phyloP scores from a whole-genome alignment of 2,797 vertebrate species.

The Epinephelus malabaricus region DNA sequence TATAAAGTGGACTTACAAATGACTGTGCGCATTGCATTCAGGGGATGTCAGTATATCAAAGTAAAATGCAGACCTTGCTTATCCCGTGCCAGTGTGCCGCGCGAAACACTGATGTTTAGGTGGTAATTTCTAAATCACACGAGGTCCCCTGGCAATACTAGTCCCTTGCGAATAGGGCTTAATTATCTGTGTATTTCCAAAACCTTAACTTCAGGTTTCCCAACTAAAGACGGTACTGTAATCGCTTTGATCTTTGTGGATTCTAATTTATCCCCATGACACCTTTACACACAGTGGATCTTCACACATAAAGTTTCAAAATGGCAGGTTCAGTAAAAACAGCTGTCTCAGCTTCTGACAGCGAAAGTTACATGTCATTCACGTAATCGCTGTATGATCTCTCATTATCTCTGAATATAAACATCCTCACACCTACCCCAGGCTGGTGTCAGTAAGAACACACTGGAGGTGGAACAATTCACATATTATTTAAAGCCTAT shows the following conservation, averaged over 20 bases:
- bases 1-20: too few relatives aligned
- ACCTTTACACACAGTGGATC: not conserved
- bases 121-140: too few relatives aligned
- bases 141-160: too few relatives aligned
- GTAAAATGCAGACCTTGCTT: too few relatives aligned
- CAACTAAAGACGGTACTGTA: not conserved
- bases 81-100: too few relatives aligned
- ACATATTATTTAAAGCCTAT: slow-evolving; percentile 35
- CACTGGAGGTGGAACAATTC: not conserved
- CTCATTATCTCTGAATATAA: slow-evolving; percentile 12
- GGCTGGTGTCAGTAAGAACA: not conserved
- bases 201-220: not conserved
- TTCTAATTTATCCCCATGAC: not conserved
- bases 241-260: not conserved
- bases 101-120: too few relatives aligned
- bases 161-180: too few relatives aligned
- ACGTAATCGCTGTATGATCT: not conserved
- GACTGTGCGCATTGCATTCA: too few relatives aligned
- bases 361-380: slow-evolving; percentile 1
- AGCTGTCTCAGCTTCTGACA: not conserved
- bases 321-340: slow-evolving; percentile 6
- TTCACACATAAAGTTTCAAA: not conserved
- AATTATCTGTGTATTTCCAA: not conserved
- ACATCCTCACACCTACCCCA: not conserved
- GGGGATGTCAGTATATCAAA: too few relatives aligned